phyloP scores from a whole-genome alignment of 2,888 invertebrate genomes.

The Bimastos eiseni region DNA sequence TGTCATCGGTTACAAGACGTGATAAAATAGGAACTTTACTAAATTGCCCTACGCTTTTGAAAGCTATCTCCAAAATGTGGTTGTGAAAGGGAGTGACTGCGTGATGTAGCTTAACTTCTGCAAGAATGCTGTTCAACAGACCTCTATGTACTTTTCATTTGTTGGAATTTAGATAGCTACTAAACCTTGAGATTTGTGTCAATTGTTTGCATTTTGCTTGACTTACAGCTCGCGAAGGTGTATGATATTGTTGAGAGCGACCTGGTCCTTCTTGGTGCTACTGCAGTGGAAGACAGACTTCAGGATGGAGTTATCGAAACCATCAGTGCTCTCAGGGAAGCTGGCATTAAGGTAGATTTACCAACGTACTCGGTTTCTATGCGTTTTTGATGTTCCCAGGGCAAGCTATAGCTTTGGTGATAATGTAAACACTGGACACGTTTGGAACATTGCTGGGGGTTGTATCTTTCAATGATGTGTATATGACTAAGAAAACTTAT shows the following conservation, averaged over 20 bases:
- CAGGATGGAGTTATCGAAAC: conserved; percentile 85
- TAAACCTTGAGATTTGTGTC: neutral
- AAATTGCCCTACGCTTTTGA: no score
- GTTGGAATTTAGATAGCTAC: neutral
- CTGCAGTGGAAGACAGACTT: conserved; percentile 84
- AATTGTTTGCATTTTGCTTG: neutral
- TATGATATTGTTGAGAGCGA: conserved; percentile 65
- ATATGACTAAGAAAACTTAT: no score
- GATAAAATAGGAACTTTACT: no score
- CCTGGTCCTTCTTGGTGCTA: conserved; percentile 79
- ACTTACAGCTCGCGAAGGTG: conserved; percentile 52
- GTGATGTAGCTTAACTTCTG: no score
- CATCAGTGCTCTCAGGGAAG: conserved; percentile 74
- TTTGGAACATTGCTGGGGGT: no score
- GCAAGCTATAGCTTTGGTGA: no score
- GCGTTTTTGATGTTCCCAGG: neutral
- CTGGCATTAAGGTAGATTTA: conserved; percentile 75
- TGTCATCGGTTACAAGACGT: no score
- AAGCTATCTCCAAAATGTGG: no score
- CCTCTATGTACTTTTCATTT: neutral
- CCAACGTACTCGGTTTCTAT: neutral
- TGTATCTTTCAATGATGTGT: no score
- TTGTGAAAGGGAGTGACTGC: no score
- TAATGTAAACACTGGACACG: no score
- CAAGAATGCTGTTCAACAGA: neutral